Base-by-base conservation (phyloP, 1,140 invertebrate species). In the Cyclargus thomasi region DNA sequence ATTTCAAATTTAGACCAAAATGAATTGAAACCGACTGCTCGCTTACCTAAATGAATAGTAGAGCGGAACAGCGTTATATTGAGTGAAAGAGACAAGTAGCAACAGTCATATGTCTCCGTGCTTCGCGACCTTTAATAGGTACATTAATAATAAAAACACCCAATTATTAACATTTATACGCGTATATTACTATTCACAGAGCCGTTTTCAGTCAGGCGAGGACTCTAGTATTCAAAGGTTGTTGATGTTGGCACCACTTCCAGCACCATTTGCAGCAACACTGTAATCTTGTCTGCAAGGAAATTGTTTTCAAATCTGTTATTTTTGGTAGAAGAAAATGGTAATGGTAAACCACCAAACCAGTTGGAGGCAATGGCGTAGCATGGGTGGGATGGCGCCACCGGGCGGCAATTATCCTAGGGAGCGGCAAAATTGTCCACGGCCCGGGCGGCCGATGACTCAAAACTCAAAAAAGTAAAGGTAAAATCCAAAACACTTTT, bases 211-310 rank as follows among this genome's bases (percentile, higher is more conserved):
- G 87, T 90, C 83, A 73, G 79, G 83, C 82, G 65, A 62, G 77
- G 84, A 86, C 85, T 78, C 74, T 78, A 90, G 72, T 92, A 94
- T 82, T 94, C 94, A 77, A 94, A 94, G 73, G 94, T 95, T 70
- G 94, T 94, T 72, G 95, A 94, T 16, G 97, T 97, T 72, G 97
- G 97, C 65, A 97, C 97, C 71, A 98, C 97, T 90, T 98, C 96
- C 80, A 98, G 91, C 74, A 97, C 90, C 91, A 97, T 94, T 92
- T 98, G 97, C 79, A 97, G 93, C 91, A 97, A 97, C 73, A 95
- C 94, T 70, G 97, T 98, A 72, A 98, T 93, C 82, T 95, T 95
- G 90, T 96, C 97, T 98, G 93, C 22, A 92, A 87, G 39, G 3
- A 47, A 47, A 14, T 47, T 29, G 29, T 29, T 29, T 2, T 4